Percentiles rank a stretch among this genome's conserved stretches.
Evolutionary conservation across 1,140 invertebrate species (phyloP).

Genomic region (Battus philenor): DNA sequence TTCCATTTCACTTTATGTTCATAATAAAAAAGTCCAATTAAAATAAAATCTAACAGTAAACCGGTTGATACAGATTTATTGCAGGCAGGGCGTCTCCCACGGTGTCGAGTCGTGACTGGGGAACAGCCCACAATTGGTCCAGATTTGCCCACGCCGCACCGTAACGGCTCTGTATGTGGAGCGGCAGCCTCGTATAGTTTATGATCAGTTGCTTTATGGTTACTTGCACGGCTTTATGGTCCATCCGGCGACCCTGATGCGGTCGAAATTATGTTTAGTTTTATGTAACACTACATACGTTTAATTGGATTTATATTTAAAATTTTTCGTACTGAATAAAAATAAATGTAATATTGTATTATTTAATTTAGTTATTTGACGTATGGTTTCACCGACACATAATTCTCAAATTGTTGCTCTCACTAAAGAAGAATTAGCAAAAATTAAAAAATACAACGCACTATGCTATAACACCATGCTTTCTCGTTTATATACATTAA

Average conservation of each 20-base stretch:
- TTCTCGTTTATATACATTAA: too few relatives aligned
- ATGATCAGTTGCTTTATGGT: neutral
- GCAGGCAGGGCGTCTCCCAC: conserved; percentile 6
- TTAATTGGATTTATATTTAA: too few relatives aligned
- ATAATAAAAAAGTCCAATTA: neutral
- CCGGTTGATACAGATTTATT: conserved; percentile 5
- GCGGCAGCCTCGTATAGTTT: neutral
- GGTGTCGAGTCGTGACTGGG: conserved; percentile 7
- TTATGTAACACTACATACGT: too few relatives aligned
- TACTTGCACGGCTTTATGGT: conserved; percentile 4
- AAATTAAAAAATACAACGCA: too few relatives aligned
- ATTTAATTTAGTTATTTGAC: too few relatives aligned
- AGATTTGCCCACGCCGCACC: conserved; percentile 4
- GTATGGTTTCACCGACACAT: too few relatives aligned
- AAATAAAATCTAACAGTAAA: neutral
- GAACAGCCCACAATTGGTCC: conserved; percentile 3
- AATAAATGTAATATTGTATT: too few relatives aligned
- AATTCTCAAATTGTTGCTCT: too few relatives aligned
- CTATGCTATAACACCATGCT: too few relatives aligned
- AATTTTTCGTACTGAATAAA: too few relatives aligned
- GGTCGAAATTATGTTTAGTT: neutral
- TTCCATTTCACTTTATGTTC: too few relatives aligned
- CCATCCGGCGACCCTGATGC: neutral
- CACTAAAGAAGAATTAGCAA: too few relatives aligned
- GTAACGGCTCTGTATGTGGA: neutral